These are phyloP conservation scores for Caenorhabditis latens DNA, from an alignment of 1,140 invertebrate species.

Conservation along the genomic window DNA sequence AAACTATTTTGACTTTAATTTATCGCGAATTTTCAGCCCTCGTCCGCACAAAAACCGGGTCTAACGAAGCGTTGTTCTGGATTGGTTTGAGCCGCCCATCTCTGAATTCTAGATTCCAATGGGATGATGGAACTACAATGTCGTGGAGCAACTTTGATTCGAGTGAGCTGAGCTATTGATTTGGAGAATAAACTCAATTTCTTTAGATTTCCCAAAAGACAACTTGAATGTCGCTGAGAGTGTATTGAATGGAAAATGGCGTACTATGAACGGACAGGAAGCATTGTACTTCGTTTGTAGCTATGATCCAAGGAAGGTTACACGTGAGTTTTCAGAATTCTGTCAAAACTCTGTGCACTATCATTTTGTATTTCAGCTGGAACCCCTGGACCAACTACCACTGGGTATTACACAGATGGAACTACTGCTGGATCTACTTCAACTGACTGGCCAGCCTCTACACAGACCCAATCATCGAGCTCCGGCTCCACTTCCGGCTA, in stretches of 20 bases:
- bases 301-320: slow-evolving; percentile 1
- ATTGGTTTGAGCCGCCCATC: slow-evolving; percentile 11
- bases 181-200: neutral
- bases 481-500: no score
- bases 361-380: neutral
- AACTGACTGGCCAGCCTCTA: no score
- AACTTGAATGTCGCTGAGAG: slow-evolving; percentile 1
- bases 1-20: no score
- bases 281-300: neutral
- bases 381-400: neutral
- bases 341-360: neutral
- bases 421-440: neutral
- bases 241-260: slow-evolving; percentile 12
- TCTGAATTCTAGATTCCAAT: neutral
- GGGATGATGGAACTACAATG: slow-evolving; percentile 12
- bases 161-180: neutral
- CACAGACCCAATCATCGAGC: no score
- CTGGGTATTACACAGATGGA: neutral
- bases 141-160: slow-evolving; percentile 1
- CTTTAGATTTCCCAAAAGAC: neutral
- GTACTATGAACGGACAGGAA: neutral
- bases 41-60: neutral
- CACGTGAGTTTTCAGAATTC: neutral
- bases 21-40: neutral
- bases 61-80: neutral